A percentile compares a stretch with the other conserved stretches of the same genome.
Evolutionary conservation across 2,113 vertebrate species (phyloP).

Genomic region (Oryzias melastigma): DNA sequence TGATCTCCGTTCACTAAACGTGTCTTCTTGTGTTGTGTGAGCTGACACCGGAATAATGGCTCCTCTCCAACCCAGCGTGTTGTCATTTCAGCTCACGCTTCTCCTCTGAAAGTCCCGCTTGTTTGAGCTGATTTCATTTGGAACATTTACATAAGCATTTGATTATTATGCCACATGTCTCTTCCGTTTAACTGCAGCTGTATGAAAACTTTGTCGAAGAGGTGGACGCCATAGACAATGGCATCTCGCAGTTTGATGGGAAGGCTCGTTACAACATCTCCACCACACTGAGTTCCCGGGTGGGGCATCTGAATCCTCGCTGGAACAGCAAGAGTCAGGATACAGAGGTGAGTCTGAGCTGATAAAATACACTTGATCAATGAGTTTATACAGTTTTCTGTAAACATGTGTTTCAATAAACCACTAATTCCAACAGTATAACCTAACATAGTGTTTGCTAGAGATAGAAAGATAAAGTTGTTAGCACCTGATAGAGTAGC

Average conservation of each 20-base stretch:
- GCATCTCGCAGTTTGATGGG: slow-evolving; percentile 86
- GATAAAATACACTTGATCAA: too few species aligned
- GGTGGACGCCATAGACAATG: slow-evolving; percentile 92
- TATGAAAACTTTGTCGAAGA: slow-evolving; percentile 96
- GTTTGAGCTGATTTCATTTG: background rate
- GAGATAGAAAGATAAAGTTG: too few species aligned
- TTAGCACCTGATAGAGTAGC: too few species aligned
- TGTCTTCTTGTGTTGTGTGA: slow-evolving; percentile 1
- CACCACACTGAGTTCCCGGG: slow-evolving; percentile 86
- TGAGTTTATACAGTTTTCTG: too few species aligned
- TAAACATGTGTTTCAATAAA: too few species aligned
- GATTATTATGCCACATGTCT: slow-evolving; percentile 1
- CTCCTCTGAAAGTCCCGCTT: background rate
- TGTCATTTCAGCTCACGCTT: slow-evolving; percentile 5
- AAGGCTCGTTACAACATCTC: slow-evolving; percentile 84
- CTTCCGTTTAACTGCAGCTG: slow-evolving; percentile 71
- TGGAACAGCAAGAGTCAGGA: slow-evolving; percentile 90
- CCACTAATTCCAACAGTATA: too few species aligned
- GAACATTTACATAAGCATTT: background rate
- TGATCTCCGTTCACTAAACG: slow-evolving; percentile 8
- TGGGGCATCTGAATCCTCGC: slow-evolving; percentile 86
- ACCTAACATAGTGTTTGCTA: too few species aligned
- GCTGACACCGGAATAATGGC: background rate
- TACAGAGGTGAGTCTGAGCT: slow-evolving; percentile 67
- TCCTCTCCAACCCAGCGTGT: background rate